Percentiles rank a stretch among this genome's conserved stretches.
These are phyloP conservation scores for Apamea epomidion DNA, from an alignment of 2,888 invertebrate species.

Conservation along the genomic window DNA sequence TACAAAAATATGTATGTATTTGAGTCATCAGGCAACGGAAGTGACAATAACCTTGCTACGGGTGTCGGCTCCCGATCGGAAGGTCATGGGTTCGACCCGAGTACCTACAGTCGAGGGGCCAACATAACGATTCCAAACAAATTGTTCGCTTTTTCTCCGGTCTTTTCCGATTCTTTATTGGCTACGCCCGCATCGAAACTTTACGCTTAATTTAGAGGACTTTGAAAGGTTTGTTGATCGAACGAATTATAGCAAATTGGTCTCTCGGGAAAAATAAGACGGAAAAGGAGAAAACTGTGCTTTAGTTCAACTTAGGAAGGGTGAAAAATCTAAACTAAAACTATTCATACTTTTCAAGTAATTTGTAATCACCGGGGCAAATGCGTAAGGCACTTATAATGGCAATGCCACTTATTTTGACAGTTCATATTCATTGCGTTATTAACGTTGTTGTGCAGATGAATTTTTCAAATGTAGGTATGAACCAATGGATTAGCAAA, in stretches of 20 bases:
- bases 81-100: constrained; percentile 52
- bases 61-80: constrained; percentile 45
- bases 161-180: constrained; percentile 29
- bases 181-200: constrained; percentile 42
- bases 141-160: constrained; percentile 17
- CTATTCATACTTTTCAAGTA: background rate
- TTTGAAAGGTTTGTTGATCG: constrained; percentile 38
- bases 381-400: background rate
- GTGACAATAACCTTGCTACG: constrained; percentile 63
- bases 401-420: background rate
- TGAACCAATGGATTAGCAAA: background rate
- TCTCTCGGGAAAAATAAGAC: background rate
- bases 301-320: background rate
- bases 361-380: background rate
- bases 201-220: constrained; percentile 43
- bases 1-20: constrained; percentile 25
- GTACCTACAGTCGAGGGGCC: constrained; percentile 40
- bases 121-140: constrained; percentile 31
- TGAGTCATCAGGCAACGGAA: constrained; percentile 54
- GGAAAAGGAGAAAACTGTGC: background rate
- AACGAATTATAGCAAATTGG: constrained; percentile 27
- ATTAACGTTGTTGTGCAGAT: background rate
- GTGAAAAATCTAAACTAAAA: too few relatives aligned
- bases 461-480: background rate
- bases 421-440: background rate